Conservation (phyloP, 1,140 invertebrate genomes). For the Dendrolimus kikuchii region DNA sequence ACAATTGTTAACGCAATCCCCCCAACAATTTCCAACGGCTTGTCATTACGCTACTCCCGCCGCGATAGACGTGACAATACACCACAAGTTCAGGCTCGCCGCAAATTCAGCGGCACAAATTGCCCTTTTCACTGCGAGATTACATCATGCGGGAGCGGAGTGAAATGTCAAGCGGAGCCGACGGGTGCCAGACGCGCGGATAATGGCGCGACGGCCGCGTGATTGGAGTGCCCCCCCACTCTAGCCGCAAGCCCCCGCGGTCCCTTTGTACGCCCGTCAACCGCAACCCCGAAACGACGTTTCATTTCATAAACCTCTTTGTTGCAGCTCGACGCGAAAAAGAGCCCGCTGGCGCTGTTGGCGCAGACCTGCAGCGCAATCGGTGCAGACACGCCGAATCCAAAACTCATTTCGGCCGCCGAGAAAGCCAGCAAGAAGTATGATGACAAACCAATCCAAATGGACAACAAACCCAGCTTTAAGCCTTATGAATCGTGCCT, state of each 20-base stretch:
- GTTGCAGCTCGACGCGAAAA: constrained; percentile 95
- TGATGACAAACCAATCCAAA: constrained; percentile 70
- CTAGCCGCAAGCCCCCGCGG: constrained; percentile 36
- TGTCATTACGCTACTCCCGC: constrained; percentile 15
- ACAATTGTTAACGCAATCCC: too few species aligned
- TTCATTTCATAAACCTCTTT: constrained; percentile 71
- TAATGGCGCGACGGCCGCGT: constrained; percentile 72
- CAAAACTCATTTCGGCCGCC: constrained; percentile 78
- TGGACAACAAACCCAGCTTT: constrained; percentile 76
- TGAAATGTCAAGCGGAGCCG: constrained; percentile 71
- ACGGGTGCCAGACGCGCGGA: constrained; percentile 70
- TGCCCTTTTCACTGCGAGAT: constrained; percentile 71
- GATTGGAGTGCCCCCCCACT: constrained; percentile 55
- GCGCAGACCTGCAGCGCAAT: constrained; percentile 97
- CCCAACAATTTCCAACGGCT: constrained; percentile 1
- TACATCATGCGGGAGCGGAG: constrained; percentile 71
- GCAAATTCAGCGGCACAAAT: constrained; percentile 70
- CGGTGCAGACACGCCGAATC: constrained; percentile 87
- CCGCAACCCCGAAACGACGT: constrained; percentile 57
- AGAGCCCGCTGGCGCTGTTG: constrained; percentile 92
- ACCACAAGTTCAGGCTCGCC: constrained; percentile 60
- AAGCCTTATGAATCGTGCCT: constrained; percentile 81
- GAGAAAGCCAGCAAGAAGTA: constrained; percentile 77
- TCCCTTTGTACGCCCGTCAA: constrained; percentile 64
- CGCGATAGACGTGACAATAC: constrained; percentile 64